A percentile compares a stretch with the other conserved stretches of the same genome.
Conservation (phyloP, 2,888 invertebrate genomes). For the Pristionchus arcanus region DNA sequence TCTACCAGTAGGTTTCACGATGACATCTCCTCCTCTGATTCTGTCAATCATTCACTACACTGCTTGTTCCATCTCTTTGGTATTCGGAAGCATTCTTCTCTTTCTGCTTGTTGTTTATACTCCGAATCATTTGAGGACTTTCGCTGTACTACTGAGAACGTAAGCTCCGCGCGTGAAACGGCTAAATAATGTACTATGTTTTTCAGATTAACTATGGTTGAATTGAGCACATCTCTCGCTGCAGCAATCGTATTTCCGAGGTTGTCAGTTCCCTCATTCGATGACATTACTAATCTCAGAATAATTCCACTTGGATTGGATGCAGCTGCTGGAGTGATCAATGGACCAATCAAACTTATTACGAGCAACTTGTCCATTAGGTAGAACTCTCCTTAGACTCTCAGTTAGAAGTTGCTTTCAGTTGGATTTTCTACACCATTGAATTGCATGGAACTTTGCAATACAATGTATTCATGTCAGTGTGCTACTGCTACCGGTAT, state of each 20-base stretch:
- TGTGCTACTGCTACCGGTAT: neutral
- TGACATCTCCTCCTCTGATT: neutral
- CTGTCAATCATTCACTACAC: conserved; percentile 2
- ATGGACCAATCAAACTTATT: neutral
- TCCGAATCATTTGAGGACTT: neutral
- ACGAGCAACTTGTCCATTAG: neutral
- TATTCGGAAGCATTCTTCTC: conserved; percentile 9
- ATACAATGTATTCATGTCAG: conserved; percentile 9
- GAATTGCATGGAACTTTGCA: neutral
- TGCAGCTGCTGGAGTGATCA: conserved; percentile 10
- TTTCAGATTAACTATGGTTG: neutral
- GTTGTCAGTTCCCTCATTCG: neutral
- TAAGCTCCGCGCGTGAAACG: neutral
- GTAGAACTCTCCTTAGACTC: neutral
- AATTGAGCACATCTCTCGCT: neutral
- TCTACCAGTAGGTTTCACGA: neutral
- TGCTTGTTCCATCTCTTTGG: neutral
- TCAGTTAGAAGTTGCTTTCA: neutral
- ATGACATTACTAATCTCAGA: neutral
- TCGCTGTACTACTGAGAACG: conserved; percentile 4
- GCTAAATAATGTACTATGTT: neutral
- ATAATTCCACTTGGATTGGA: neutral
- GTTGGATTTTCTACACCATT: neutral
- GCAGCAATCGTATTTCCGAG: conserved; percentile 9
- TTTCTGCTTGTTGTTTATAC: neutral